Evolutionary conservation across 1,140 invertebrate species (phyloP).

Genomic region (Littorina saxatilis): DNA sequence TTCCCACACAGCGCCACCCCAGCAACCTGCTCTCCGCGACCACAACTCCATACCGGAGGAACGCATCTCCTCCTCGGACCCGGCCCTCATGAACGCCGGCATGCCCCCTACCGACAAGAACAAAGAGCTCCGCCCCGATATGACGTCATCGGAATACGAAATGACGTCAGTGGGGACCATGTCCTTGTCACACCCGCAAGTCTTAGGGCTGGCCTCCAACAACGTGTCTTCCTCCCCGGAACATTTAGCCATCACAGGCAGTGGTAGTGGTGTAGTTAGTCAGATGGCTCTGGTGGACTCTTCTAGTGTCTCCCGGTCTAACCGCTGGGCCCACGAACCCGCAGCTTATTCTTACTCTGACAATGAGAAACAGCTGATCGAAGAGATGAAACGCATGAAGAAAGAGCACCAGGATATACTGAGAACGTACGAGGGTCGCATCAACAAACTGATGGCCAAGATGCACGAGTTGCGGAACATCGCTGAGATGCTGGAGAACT

Average conservation of each 20-base stretch:
- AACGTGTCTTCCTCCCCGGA: not conserved
- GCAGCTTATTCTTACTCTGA: slow-evolving; percentile 66
- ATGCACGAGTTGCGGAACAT: slow-evolving; percentile 72
- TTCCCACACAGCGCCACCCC: not conserved
- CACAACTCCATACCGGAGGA: slow-evolving; percentile 62
- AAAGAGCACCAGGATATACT: slow-evolving; percentile 68
- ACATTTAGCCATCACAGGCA: not conserved
- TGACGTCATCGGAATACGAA: slow-evolving; percentile 28
- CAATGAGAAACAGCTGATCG: slow-evolving; percentile 74
- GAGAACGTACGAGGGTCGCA: slow-evolving; percentile 68
- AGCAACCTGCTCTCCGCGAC: slow-evolving; percentile 49
- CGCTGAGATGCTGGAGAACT: slow-evolving; percentile 72
- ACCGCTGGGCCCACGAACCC: not conserved
- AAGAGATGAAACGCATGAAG: slow-evolving; percentile 73
- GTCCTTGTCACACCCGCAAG: slow-evolving; percentile 3
- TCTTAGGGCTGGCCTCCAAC: not conserved
- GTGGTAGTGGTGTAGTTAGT: slow-evolving; percentile 31
- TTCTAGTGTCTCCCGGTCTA: not conserved
- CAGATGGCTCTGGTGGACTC: slow-evolving; percentile 33
- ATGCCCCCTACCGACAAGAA: not conserved
- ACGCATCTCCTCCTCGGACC: slow-evolving; percentile 19
- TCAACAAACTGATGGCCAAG: slow-evolving; percentile 72
- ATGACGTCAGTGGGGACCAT: slow-evolving; percentile 15
- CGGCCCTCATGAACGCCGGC: not conserved
- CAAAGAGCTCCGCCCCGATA: slow-evolving; percentile 3